A percentile compares a stretch with the other conserved stretches of the same genome.
Conservation (phyloP, 2,888 invertebrate species). For the Temnothorax ravouxi region DNA sequence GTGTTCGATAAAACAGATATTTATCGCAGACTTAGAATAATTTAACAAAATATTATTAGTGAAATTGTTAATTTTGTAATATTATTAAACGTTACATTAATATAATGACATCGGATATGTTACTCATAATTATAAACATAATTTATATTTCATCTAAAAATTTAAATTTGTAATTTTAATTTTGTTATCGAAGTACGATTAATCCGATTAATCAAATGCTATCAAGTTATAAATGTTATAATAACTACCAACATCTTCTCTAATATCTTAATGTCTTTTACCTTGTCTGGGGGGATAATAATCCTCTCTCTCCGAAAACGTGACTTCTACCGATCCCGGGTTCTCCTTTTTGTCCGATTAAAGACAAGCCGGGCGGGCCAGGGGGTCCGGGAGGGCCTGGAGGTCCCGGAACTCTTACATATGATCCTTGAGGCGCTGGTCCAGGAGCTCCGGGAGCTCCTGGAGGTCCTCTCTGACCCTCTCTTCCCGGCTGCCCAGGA, state of each 20-base stretch:
- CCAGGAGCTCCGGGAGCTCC: slow-evolving; percentile 90
- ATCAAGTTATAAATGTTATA: not conserved
- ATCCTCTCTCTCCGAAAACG: slow-evolving; percentile 82
- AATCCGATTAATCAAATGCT: not conserved
- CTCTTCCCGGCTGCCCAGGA: slow-evolving; percentile 88
- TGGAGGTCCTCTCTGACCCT: slow-evolving; percentile 86
- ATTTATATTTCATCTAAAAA: not conserved
- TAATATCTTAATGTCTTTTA: slow-evolving; percentile 57
- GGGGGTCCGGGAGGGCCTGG: slow-evolving; percentile 90
- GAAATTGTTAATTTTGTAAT: not conserved
- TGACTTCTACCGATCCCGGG: slow-evolving; percentile 89
- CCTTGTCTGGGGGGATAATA: slow-evolving; percentile 82
- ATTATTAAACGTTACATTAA: not conserved
- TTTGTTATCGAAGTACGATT: not conserved
- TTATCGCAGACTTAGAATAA: not conserved
- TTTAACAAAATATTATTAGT: not conserved
- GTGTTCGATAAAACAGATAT: not conserved
- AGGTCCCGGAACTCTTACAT: slow-evolving; percentile 91
- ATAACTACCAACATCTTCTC: not conserved
- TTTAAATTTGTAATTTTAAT: slow-evolving; percentile 5
- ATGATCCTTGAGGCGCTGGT: slow-evolving; percentile 88
- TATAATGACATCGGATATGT: not conserved
- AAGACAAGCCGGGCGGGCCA: slow-evolving; percentile 91
- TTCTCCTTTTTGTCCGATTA: slow-evolving; percentile 93
- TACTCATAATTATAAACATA: slow-evolving; percentile 7